phyloP scores from a whole-genome alignment of 2,113 vertebrate species.

The Corvus moneduloides region DNA sequence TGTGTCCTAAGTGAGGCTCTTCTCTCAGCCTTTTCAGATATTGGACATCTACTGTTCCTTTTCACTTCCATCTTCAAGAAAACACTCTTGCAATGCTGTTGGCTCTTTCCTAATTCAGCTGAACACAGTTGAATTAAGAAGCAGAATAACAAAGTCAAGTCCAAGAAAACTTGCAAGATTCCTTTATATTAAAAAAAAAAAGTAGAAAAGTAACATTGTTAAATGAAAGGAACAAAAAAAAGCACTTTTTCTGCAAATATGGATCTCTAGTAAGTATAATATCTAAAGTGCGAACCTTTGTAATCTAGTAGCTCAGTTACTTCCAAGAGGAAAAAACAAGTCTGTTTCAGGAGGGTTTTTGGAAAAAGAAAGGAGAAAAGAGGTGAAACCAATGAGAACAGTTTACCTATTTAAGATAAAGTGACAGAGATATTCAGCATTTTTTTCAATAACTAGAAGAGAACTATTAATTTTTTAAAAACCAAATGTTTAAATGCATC shows the following conservation, averaged over 20 bases:
- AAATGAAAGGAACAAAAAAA: neutral
- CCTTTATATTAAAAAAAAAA: neutral
- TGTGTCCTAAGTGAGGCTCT: neutral
- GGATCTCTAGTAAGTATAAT: neutral
- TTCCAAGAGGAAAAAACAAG: neutral
- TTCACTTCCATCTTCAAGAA: neutral
- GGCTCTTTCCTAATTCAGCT: neutral
- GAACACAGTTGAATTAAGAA: neutral
- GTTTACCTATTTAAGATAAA: neutral
- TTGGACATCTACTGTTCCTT: neutral
- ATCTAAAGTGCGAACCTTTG: neutral
- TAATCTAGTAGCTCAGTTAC: neutral
- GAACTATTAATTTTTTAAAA: neutral
- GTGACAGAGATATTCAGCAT: neutral
- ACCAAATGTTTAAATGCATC: neutral
- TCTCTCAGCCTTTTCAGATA: neutral
- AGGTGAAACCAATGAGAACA: neutral
- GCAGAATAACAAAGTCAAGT: neutral
- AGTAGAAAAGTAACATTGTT: neutral
- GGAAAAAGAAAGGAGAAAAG: neutral
- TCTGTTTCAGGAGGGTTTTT: neutral
- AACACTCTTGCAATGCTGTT: neutral
- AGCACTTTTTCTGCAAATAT: neutral
- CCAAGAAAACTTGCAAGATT: neutral
- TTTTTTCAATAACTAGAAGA: neutral